These are phyloP conservation scores for Pararge aegeria DNA, from an alignment of 1,140 invertebrate species.

Conservation along the genomic window DNA sequence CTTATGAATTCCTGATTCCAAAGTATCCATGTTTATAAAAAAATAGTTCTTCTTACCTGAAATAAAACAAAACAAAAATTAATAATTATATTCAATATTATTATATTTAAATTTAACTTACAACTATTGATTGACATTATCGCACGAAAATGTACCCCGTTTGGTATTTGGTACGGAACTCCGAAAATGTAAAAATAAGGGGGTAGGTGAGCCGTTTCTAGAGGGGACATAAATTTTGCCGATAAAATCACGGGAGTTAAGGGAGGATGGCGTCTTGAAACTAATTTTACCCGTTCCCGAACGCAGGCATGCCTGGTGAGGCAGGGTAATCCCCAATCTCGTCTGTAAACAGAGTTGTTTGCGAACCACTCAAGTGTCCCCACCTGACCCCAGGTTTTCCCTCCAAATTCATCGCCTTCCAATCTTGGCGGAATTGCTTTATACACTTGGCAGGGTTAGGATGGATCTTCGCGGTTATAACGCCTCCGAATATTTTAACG, in stretches of 20 bases:
- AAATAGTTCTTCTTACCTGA: too few relatives aligned
- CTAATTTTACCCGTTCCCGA: slow-evolving; percentile 22
- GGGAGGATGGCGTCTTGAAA: slow-evolving; percentile 6
- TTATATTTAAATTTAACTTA: too few relatives aligned
- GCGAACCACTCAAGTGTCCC: slow-evolving; percentile 36
- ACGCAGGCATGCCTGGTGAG: slow-evolving; percentile 27
- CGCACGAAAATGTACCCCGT: too few relatives aligned
- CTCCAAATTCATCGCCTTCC: slow-evolving; percentile 33
- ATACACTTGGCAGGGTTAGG: slow-evolving; percentile 13
- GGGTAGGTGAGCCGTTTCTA: neutral
- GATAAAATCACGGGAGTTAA: neutral
- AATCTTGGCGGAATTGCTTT: slow-evolving; percentile 28
- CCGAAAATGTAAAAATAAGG: neutral
- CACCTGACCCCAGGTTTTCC: slow-evolving; percentile 41
- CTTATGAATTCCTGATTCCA: too few relatives aligned
- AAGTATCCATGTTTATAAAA: too few relatives aligned
- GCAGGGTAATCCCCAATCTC: slow-evolving; percentile 60
- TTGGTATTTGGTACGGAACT: too few relatives aligned
- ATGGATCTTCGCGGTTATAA: neutral
- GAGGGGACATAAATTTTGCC: neutral
- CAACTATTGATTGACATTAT: too few relatives aligned
- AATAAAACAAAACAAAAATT: too few relatives aligned
- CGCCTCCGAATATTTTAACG: neutral
- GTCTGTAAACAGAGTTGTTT: slow-evolving; percentile 53
- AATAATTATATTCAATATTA: too few relatives aligned